A percentile compares a stretch with the other conserved stretches of the same genome.
phyloP scores from a whole-genome alignment of 2,113 vertebrate genomes.

The Triplophysa dalaica region DNA sequence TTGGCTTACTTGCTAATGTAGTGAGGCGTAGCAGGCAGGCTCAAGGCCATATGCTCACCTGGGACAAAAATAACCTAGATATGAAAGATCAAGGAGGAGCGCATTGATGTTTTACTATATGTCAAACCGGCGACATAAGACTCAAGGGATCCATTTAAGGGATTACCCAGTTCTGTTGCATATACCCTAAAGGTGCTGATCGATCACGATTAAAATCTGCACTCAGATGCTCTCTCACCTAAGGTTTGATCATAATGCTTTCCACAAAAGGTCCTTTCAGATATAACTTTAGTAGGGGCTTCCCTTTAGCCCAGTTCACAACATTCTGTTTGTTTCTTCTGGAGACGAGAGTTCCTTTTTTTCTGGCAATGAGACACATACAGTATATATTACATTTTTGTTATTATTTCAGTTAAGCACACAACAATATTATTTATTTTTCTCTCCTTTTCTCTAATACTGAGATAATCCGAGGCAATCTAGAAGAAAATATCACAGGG shows the following conservation, averaged over 20 bases:
- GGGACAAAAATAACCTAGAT: constrained; percentile 25
- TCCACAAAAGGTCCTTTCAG: constrained; percentile 2
- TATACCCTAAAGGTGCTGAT: constrained; percentile 13
- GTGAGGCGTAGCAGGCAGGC: neutral
- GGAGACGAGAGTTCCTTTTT: constrained; percentile 10
- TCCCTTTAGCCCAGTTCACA: constrained; percentile 7
- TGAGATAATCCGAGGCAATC: constrained; percentile 32
- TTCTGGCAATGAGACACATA: neutral
- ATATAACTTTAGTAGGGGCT: constrained; percentile 18
- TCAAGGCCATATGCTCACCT: neutral
- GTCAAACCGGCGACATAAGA: neutral
- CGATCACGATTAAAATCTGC: constrained; percentile 3
- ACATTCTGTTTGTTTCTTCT: constrained; percentile 29
- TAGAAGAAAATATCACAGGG: constrained; percentile 34
- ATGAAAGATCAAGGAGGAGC: constrained; percentile 5
- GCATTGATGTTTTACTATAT: constrained; percentile 10
- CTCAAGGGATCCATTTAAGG: constrained; percentile 5
- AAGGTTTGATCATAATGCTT: constrained; percentile 17
- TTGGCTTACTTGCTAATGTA: neutral
- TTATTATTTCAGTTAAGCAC: too few species aligned
- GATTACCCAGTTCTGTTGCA: neutral
- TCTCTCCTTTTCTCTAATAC: constrained; percentile 7
- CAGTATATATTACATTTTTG: neutral
- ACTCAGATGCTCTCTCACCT: neutral
- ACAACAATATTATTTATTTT: too few species aligned